A percentile compares a stretch with the other conserved stretches of the same genome.
phyloP scores from a whole-genome alignment of 2,888 invertebrate genomes.

The Melangyna quadrimaculata region DNA sequence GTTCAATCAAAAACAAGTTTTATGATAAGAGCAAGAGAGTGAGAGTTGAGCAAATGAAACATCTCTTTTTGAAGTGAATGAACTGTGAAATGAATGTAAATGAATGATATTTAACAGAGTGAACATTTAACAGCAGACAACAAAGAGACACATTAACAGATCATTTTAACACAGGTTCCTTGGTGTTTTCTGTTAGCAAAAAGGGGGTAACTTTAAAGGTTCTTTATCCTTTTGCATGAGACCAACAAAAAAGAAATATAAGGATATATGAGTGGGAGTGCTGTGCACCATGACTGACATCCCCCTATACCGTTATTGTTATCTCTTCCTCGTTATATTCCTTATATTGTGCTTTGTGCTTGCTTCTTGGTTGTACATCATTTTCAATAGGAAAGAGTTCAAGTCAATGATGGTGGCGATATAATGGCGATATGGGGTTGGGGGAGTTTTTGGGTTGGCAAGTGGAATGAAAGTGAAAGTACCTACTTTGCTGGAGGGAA shows the following conservation, averaged over 20 bases:
- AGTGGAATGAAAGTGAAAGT: conserved; percentile 40
- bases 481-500: conserved; percentile 32
- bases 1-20: conserved; percentile 42
- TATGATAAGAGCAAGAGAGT: conserved; percentile 34
- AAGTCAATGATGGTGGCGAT: conserved; percentile 30
- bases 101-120: conserved; percentile 34
- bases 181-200: neutral
- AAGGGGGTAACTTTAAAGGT: conserved; percentile 2
- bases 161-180: neutral
- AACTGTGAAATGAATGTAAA: conserved; percentile 41
- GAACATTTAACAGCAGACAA: conserved; percentile 50
- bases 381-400: conserved; percentile 10
- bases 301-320: conserved; percentile 34
- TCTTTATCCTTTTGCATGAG: neutral
- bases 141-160: conserved; percentile 53
- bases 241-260: neutral
- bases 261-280: neutral
- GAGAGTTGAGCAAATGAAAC: neutral
- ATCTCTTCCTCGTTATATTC: conserved; percentile 47
- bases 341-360: conserved; percentile 29
- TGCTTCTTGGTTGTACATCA: conserved; percentile 19
- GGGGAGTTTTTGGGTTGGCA: conserved; percentile 22
- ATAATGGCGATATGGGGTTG: neutral
- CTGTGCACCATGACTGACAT: neutral
- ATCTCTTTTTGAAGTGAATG: conserved; percentile 13